Conservation (phyloP, 2,888 invertebrate genomes). For the Prosapia bicincta region DNA sequence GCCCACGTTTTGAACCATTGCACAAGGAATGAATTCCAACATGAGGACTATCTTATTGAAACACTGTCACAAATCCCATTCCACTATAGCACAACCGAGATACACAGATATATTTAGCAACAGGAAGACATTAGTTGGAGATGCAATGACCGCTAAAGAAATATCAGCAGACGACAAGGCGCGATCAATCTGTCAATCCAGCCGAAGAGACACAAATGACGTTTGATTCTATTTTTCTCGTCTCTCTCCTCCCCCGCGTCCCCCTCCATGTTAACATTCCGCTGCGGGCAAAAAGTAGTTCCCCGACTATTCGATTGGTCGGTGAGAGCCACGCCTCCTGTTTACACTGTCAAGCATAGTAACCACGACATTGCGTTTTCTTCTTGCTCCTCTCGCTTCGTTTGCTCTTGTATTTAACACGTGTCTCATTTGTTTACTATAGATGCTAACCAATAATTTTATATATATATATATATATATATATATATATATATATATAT, state of each 20-base stretch:
- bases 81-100: background rate
- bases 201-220: background rate
- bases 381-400: background rate
- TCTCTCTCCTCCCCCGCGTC: conserved; percentile 15
- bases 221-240: conserved; percentile 12
- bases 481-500: too few species aligned
- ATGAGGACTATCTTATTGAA: conserved; percentile 20
- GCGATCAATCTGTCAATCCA: background rate
- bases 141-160: background rate
- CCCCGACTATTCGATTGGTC: background rate
- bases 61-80: conserved; percentile 1
- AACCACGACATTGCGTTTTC: background rate
- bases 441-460: too few species aligned
- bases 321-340: background rate
- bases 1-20: conserved; percentile 37
- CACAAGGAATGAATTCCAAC: conserved; percentile 37
- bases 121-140: background rate
- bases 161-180: background rate
- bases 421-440: background rate
- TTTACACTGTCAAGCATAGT: background rate
- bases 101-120: background rate
- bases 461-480: too few species aligned
- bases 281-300: background rate
- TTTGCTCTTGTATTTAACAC: background rate
- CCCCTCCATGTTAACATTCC: background rate